phyloP scores from a whole-genome alignment of 2,888 invertebrate genomes.

The Agonopterix alstromeriana region DNA sequence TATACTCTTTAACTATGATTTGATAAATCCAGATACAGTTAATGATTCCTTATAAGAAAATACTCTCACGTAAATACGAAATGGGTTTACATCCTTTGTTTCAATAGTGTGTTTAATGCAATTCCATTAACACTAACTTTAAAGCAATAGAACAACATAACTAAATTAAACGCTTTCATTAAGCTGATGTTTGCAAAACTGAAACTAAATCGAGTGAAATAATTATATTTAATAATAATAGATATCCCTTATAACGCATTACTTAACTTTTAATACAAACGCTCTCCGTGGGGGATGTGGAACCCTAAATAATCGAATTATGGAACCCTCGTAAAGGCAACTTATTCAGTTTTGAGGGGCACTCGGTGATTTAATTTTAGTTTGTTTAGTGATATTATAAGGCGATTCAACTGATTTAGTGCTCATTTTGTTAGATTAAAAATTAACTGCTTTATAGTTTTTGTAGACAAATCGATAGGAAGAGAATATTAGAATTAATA shows the following conservation, averaged over 20 bases:
- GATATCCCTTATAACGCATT: constrained; percentile 12
- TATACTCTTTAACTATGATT: too few species aligned
- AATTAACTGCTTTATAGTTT: too few species aligned
- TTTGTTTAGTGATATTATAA: constrained; percentile 28
- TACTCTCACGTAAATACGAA: too few species aligned
- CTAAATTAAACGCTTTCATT: constrained; percentile 29
- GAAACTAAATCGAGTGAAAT: constrained; percentile 50
- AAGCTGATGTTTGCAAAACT: constrained; percentile 45
- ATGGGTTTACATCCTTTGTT: too few species aligned
- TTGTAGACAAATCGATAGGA: too few species aligned
- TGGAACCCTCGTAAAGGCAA: constrained; percentile 22
- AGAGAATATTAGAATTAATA: too few species aligned
- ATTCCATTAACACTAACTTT: too few species aligned
- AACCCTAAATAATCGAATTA: constrained; percentile 45
- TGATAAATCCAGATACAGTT: too few species aligned
- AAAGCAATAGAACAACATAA: constrained; percentile 3
- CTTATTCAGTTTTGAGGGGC: constrained; percentile 17
- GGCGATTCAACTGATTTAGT: constrained; percentile 28
- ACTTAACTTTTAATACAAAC: constrained; percentile 2
- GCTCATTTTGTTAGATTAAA: constrained; percentile 25
- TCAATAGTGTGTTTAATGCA: too few species aligned
- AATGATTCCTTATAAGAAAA: too few species aligned
- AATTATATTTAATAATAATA: constrained; percentile 44
- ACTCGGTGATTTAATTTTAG: constrained; percentile 41
- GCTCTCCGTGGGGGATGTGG: constrained; percentile 15